Conservation (phyloP, 2,797 vertebrate genomes). For the Argyrosomus regius region DNA sequence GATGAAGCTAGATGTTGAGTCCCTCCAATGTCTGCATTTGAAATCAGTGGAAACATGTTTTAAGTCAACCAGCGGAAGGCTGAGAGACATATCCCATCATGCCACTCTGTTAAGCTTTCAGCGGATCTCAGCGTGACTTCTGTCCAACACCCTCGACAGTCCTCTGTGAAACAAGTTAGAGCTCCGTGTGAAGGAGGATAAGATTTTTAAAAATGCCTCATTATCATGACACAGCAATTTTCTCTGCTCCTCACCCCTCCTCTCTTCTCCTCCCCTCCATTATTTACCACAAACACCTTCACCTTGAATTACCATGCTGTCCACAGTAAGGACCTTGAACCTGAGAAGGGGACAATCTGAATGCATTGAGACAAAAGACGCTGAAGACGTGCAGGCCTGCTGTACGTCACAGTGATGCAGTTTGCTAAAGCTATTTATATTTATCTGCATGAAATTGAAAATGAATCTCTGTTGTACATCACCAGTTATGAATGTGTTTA, state of each 20-base stretch:
- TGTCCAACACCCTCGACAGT: background rate
- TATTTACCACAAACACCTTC: background rate
- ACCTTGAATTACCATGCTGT: background rate
- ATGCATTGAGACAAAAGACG: background rate
- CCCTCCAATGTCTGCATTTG: background rate
- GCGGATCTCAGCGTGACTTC: background rate
- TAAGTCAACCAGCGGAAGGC: background rate
- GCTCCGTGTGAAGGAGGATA: background rate
- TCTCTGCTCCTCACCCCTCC: background rate
- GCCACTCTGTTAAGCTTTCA: background rate
- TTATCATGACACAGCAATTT: background rate
- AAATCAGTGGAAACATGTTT: conserved; percentile 18
- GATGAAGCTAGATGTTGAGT: background rate
- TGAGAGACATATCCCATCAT: conserved; percentile 11
- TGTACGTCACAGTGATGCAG: background rate
- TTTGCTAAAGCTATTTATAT: background rate
- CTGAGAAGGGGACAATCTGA: background rate
- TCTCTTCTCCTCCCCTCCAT: background rate
- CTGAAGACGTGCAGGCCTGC: background rate
- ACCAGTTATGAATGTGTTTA: background rate
- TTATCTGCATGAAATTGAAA: background rate
- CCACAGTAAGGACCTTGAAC: background rate
- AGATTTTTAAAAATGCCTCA: background rate
- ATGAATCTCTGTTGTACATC: too few species aligned
- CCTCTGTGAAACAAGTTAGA: background rate